Evolutionary conservation across 2,888 invertebrate genomes (phyloP), one percentile per base, ranked within the genome.

Genomic region (Dascillus cervinus): DNA sequence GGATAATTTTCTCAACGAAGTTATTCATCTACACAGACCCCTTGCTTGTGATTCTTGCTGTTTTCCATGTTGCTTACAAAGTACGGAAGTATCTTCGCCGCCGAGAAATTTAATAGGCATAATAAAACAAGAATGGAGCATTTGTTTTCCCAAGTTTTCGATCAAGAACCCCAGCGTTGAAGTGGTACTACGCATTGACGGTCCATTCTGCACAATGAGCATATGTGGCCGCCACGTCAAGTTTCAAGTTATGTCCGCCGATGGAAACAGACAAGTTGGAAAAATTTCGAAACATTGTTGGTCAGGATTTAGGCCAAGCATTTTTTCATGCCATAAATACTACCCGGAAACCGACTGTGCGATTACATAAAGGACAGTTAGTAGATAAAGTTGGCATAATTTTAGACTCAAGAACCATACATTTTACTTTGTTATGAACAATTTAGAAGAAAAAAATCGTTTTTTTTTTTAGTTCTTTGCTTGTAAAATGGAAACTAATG

Each of bases 21-120:
- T 94, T 15, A 84, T 95, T 47, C 86, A 88, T 56, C 67, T 95
- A 39, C 67, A 80, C 50, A 77, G 94, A 14, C 87, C 89, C 0
- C 65, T 88, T 22, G 81, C 85, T 3, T 91, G 89, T 58, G 77
- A 79, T 44, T 74, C 78, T 2, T 92, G 92, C 56, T 83, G 77
- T 53, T 92, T 83, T 51, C 90, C 90, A 1, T 91, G 92, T 63
- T 91, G 88, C 65, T 68, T 84, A 39, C 79, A 80, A 74, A 71
- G 70, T 46, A 73, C 90, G 71, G 82, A 87, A 56, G 82, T 91
- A 2, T 76, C 77, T 0, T 65, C 84, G 1, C 83, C 84, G 2
- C 81, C 82, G 0, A 82, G 81, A 17, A 75, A 69, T 12, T 62
- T 79, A 13, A 67, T 86, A 22, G 86, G 87, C 22, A 70, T 73